Conservation (phyloP, 2,797 vertebrate genomes). For the Cossypha heuglini region DNA sequence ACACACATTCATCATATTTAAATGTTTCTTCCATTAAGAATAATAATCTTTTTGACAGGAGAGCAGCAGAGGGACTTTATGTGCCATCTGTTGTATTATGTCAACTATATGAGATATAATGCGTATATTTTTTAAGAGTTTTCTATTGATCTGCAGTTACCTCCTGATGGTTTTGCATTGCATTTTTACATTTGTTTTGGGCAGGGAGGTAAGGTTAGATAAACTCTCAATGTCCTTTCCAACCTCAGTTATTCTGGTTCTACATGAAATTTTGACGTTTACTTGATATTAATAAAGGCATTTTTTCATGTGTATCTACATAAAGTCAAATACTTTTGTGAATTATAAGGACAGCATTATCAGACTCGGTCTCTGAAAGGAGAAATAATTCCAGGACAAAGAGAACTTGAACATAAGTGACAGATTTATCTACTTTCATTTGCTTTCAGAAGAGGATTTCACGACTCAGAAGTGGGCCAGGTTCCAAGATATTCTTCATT, state of each 20-base stretch:
- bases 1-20: neutral
- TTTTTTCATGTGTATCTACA: neutral
- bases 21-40: neutral
- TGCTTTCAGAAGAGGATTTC: constrained; percentile 14
- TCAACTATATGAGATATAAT: neutral
- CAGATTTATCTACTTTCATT: constrained; percentile 14
- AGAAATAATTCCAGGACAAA: constrained; percentile 9
- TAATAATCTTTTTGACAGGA: neutral
- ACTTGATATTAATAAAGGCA: neutral
- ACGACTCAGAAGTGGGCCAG: neutral
- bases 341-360: neutral
- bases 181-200: neutral
- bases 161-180: neutral
- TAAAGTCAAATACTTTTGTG: neutral
- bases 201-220: neutral
- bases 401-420: neutral
- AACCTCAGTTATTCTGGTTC: neutral
- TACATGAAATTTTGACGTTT: neutral
- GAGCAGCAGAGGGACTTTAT: neutral
- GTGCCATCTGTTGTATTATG: neutral
- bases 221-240: neutral
- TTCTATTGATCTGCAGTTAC: neutral
- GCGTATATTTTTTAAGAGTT: neutral
- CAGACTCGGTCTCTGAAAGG: neutral
- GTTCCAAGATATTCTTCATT: neutral